Evolutionary conservation across 2,113 vertebrate genomes (phyloP).

Genomic region (Cathartes aura): DNA sequence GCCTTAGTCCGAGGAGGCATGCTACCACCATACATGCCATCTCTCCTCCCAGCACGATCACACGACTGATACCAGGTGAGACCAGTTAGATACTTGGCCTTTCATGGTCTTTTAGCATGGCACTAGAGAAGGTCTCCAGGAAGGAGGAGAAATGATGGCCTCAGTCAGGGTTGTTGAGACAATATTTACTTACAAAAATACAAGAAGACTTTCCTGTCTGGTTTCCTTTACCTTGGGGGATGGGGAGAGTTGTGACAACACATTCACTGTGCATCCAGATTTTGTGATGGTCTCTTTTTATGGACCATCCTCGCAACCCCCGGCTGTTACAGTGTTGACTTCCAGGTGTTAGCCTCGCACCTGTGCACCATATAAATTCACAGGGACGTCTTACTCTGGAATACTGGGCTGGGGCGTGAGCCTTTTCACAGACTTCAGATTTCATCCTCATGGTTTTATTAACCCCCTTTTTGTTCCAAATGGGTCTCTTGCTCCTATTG

Average conservation of each 20-base stretch:
- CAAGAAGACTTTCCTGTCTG: background rate
- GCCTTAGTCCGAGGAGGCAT: background rate
- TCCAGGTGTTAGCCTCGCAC: background rate
- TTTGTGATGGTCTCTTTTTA: background rate
- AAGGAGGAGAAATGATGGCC: background rate
- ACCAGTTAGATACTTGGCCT: background rate
- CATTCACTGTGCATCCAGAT: background rate
- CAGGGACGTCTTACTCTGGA: background rate
- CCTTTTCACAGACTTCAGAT: background rate
- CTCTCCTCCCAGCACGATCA: background rate
- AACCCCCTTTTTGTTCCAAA: background rate
- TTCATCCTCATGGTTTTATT: background rate
- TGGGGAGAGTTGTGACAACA: background rate
- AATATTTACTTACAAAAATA: background rate
- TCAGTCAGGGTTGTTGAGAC: background rate
- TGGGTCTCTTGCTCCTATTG: background rate
- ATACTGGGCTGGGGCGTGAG: background rate
- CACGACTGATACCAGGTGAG: background rate
- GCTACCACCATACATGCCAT: no score
- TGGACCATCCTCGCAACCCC: rapidly evolving
- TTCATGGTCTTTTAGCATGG: background rate
- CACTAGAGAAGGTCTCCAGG: background rate
- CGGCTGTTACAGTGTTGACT: background rate
- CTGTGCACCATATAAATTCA: background rate
- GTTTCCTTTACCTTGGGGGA: background rate